Evolutionary conservation across 2,113 vertebrate genomes (phyloP).

Genomic region (Peromyscus californicus): DNA sequence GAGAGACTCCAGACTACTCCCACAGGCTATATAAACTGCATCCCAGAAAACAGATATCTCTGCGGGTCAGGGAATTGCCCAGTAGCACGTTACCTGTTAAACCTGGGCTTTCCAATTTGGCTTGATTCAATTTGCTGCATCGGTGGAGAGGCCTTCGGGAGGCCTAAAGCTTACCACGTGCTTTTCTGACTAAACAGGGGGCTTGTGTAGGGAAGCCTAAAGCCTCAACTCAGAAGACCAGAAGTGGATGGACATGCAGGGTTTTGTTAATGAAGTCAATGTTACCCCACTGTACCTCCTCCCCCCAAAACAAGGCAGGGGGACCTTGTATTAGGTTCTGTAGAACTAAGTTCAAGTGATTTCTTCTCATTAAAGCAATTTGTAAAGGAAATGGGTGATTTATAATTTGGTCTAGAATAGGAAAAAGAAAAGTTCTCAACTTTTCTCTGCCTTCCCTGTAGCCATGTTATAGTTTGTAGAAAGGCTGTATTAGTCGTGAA

Average conservation of each 20-base stretch:
- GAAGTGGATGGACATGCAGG: background rate
- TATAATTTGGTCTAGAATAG: background rate
- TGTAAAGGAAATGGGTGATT: background rate
- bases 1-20: no score
- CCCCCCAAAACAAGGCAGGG: background rate
- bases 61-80: no score
- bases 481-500: background rate
- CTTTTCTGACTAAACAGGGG: background rate
- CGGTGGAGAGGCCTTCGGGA: no score
- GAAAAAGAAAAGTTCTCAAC: background rate
- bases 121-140: no score
- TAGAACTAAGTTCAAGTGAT: background rate
- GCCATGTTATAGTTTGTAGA: background rate
- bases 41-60: no score
- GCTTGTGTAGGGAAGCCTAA: background rate
- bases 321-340: background rate
- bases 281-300: background rate
- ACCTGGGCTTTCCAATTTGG: no score
- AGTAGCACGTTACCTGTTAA: no score
- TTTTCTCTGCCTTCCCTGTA: background rate
- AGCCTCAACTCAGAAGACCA: background rate
- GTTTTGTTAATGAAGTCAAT: slow-evolving; percentile 18
- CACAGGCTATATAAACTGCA: no score
- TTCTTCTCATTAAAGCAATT: slow-evolving; percentile 51
- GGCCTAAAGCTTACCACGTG: no score